Evolutionary conservation across 2,113 vertebrate genomes (phyloP).

Genomic region (Axis porcinus): DNA sequence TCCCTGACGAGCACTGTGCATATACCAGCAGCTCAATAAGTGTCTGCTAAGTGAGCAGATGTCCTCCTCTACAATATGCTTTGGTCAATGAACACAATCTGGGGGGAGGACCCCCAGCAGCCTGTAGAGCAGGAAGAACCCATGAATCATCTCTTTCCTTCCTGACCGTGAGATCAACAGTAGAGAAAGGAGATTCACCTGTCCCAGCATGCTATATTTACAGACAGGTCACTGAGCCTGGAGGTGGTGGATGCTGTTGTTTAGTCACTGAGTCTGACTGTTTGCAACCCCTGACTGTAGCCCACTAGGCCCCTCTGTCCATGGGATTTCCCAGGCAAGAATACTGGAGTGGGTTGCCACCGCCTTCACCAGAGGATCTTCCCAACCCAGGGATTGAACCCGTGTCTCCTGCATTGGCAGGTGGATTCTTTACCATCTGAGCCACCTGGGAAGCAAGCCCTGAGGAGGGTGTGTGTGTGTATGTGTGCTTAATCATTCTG

Average conservation of each 20-base stretch:
- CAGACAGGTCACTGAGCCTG: not conserved
- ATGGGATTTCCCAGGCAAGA: not conserved
- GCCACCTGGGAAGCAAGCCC: not conserved
- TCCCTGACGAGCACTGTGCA: not conserved
- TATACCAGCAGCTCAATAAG: not conserved
- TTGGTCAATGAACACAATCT: not conserved
- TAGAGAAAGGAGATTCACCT: not conserved
- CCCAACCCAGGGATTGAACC: not conserved
- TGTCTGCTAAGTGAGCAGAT: not conserved
- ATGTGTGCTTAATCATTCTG: not conserved
- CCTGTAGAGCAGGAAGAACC: not conserved
- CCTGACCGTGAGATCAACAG: not conserved
- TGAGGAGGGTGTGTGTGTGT: not conserved
- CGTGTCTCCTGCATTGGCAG: not conserved
- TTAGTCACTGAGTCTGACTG: not conserved
- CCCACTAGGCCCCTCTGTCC: not conserved
- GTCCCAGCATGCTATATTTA: not conserved
- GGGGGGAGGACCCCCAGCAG: not conserved
- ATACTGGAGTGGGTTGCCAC: not conserved
- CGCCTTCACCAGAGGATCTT: not conserved
- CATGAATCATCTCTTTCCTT: not conserved
- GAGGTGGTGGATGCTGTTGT: not conserved
- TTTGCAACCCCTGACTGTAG: not conserved
- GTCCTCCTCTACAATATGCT: not conserved
- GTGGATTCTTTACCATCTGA: not conserved